phyloP scores from a whole-genome alignment of 2,797 vertebrate genomes.

The Neosilurus hyrtlii region DNA sequence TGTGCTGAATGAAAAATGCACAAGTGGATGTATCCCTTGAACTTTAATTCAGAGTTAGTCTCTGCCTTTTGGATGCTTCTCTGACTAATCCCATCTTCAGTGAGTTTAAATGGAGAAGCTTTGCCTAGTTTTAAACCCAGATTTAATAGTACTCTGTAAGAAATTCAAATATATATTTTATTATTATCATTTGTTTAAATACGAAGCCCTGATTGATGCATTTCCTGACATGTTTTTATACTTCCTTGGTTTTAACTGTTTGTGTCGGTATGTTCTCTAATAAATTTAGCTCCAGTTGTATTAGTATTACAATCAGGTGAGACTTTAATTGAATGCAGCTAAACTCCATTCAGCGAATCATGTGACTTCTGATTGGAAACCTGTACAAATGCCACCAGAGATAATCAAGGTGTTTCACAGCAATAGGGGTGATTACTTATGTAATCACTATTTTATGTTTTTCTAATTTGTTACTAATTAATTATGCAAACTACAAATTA shows the following conservation, averaged over 20 bases:
- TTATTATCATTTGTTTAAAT: no score
- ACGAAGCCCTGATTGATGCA: background rate
- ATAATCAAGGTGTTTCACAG: background rate
- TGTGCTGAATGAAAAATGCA: background rate
- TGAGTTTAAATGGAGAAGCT: background rate
- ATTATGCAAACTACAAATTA: no score
- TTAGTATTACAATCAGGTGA: conserved; percentile 6
- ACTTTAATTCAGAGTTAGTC: background rate
- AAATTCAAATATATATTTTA: background rate
- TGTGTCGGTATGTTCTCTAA: background rate
- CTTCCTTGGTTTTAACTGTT: background rate
- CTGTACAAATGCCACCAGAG: background rate
- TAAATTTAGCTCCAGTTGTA: background rate
- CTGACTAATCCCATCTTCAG: background rate
- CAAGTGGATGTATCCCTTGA: background rate
- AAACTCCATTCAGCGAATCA: background rate
- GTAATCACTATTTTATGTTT: background rate
- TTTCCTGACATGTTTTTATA: background rate
- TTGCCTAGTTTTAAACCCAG: background rate
- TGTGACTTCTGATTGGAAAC: background rate
- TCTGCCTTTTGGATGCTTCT: background rate
- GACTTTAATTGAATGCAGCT: background rate
- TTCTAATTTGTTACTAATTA: background rate
- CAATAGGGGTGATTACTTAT: background rate
- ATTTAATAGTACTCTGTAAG: background rate